These are phyloP conservation scores for Ceriagrion tenellum DNA, from an alignment of 2,888 invertebrate genomes.

Conservation along the genomic window DNA sequence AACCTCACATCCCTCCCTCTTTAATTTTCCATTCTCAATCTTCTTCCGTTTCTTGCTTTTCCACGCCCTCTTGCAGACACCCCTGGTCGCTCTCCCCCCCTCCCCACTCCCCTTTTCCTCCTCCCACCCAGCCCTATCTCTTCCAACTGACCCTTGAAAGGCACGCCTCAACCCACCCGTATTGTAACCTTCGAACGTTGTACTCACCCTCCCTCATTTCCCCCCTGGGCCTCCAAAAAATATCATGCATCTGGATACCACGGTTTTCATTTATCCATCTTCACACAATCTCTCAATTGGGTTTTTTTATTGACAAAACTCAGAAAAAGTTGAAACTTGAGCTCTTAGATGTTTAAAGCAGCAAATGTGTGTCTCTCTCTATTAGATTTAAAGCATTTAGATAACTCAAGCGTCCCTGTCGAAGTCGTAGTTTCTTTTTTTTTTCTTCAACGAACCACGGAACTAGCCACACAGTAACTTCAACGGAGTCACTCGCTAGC, in stretches of 20 bases:
- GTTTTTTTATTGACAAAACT: too few relatives aligned
- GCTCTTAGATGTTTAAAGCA: too few relatives aligned
- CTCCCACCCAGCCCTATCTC: not conserved
- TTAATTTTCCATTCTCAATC: slow-evolving; percentile 68
- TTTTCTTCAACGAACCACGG: too few relatives aligned
- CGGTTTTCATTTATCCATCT: not conserved
- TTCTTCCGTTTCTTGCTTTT: slow-evolving; percentile 66
- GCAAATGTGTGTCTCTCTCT: too few relatives aligned
- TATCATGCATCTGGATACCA: not conserved
- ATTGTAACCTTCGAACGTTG: not conserved
- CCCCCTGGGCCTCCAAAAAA: not conserved
- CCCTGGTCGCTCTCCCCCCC: not conserved
- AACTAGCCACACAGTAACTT: too few relatives aligned
- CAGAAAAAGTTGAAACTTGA: too few relatives aligned
- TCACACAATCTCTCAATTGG: not conserved
- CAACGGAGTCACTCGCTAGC: too few relatives aligned
- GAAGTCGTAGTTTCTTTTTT: too few relatives aligned
- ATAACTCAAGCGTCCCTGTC: too few relatives aligned
- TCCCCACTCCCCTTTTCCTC: too few relatives aligned
- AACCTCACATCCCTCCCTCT: slow-evolving; percentile 47
- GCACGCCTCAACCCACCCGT: not conserved
- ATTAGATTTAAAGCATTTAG: too few relatives aligned
- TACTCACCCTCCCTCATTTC: not conserved
- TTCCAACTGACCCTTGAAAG: not conserved
- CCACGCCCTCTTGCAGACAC: slow-evolving; percentile 55